phyloP scores from a whole-genome alignment of 2,888 invertebrate genomes.

The Sympetrum striolatum region DNA sequence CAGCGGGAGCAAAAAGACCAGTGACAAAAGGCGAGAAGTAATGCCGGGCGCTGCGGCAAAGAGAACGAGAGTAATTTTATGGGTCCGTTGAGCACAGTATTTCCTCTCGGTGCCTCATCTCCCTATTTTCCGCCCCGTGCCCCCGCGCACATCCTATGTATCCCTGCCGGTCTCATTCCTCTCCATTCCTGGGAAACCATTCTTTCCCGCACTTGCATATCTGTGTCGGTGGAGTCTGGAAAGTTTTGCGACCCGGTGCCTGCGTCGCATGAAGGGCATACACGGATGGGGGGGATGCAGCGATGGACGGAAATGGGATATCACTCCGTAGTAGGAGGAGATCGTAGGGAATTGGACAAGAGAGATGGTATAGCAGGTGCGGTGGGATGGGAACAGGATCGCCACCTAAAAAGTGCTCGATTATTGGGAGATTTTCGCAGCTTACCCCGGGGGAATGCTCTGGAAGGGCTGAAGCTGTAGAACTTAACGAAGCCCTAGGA shows the following conservation, averaged over 20 bases:
- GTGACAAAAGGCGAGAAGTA: background rate
- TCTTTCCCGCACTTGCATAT: slow-evolving; percentile 29
- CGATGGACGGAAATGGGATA: background rate
- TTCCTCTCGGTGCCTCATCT: background rate
- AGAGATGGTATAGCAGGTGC: background rate
- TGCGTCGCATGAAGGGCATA: background rate
- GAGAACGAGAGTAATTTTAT: background rate
- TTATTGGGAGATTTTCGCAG: too few relatives aligned
- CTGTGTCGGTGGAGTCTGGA: slow-evolving; percentile 28
- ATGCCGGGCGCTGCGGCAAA: background rate
- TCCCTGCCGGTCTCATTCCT: background rate
- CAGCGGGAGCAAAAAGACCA: background rate
- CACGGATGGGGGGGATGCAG: background rate
- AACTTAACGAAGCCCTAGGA: too few relatives aligned
- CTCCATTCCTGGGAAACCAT: background rate
- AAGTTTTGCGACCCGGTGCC: slow-evolving; percentile 21
- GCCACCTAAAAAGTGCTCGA: background rate
- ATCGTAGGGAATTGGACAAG: background rate
- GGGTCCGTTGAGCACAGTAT: slow-evolving; percentile 31
- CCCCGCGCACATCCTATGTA: background rate
- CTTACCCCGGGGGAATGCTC: too few relatives aligned
- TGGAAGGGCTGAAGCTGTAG: too few relatives aligned
- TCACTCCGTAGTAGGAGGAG: background rate
- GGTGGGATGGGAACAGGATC: background rate
- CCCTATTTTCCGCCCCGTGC: background rate